A percentile compares a stretch with the other conserved stretches of the same genome.
phyloP scores from a whole-genome alignment of 2,797 vertebrate species.

The Pseudochaenichthys georgianus region DNA sequence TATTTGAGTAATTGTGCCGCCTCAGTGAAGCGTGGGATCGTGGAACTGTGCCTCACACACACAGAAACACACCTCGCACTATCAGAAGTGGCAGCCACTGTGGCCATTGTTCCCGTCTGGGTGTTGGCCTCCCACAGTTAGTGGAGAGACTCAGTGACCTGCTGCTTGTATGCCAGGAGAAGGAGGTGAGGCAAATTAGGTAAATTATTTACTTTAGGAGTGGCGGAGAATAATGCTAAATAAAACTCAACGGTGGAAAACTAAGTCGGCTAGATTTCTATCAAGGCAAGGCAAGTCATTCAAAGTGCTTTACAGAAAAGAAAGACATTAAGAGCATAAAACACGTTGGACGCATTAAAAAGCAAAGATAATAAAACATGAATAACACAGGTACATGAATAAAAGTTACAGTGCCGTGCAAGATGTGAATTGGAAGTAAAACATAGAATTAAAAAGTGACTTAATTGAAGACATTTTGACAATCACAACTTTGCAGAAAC shows the following conservation, averaged over 20 bases:
- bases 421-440: no score
- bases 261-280: background rate
- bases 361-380: no score
- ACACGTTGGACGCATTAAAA: background rate
- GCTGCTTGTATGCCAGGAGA: constrained; percentile 28
- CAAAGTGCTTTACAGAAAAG: no score
- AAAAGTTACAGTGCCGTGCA: constrained; percentile 1
- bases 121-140: constrained; percentile 38
- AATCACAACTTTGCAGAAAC: constrained; percentile 36
- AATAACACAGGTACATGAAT: background rate
- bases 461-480: constrained; percentile 11
- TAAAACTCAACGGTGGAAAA: background rate
- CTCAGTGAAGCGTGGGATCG: background rate
- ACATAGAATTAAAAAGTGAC: constrained; percentile 1
- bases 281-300: no score
- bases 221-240: constrained; percentile 14
- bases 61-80: constrained; percentile 28
- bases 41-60: constrained; percentile 4
- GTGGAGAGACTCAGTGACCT: constrained; percentile 21
- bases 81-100: constrained; percentile 28
- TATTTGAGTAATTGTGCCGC: no score
- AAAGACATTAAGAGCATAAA: no score
- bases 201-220: constrained; percentile 51
- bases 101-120: constrained; percentile 61
- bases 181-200: constrained; percentile 12